Evolutionary conservation across 1,140 invertebrate genomes (phyloP), one percentile per base, ranked within the genome.

Genomic region (Sinella curviseta): DNA sequence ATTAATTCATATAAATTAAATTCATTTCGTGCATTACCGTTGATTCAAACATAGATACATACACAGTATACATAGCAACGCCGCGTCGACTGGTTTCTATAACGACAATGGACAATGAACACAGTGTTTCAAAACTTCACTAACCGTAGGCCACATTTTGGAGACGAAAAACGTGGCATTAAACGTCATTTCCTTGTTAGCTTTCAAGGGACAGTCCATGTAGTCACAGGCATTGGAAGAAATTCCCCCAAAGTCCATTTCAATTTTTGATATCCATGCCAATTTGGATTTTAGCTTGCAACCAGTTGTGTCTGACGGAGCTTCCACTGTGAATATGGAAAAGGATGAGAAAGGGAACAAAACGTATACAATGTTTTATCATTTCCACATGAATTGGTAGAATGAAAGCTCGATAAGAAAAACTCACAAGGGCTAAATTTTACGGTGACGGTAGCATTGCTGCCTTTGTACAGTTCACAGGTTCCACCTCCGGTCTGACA

Each of bases 351-450:
- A n/a, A n/a, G n/a, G n/a, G n/a, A n/a, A n/a, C 39, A 48, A 8
- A 48, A 48, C 39, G 8, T 8, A 20, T 12, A 48, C 20, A 20
- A 48, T 48, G 39, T 48, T 48, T 48, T 48, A 48, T 48, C 8
- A 48, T 8, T 48, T 12, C 20, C 39, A 48, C 39, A 48, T 48
- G 8, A 20, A 12, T 20, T 48, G 8, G 39, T 48, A 8, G 8
- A 48, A 48, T 48, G 39, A 48, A 48, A 8, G 39, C 8, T 12
- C 39, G 20, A 48, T 48, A 48, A 48, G 20, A 8, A 48, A 48
- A 48, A n/a, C 65, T 87, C 85, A 90, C 90, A 82, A 24, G 90
- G 84, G 3, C 88, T 90, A 73, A 88, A 91, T 78, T 90, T 88
- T 75, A 90, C 89, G 31, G 85, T 86, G 75, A 92, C 89, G 1